Base-by-base conservation (phyloP, 2,113 vertebrate species). In the Heliornis fulica region DNA sequence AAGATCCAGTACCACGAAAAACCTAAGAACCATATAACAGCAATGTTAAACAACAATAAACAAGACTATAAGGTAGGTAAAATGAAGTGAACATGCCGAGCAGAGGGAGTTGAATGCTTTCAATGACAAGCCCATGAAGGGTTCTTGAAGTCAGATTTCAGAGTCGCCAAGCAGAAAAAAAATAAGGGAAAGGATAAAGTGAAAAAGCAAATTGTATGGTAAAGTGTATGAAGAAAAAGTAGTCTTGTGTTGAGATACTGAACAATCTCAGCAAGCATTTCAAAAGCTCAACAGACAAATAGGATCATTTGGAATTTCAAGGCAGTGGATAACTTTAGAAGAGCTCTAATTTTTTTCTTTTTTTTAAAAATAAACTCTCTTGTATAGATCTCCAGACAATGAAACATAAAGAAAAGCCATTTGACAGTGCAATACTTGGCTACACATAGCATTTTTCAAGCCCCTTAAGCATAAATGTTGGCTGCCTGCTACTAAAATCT, bases 11-110 rank as follows among this genome's bases (percentile, higher is more conserved):
- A 69, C 77, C 68, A 86, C 80, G 69, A 93, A 94, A 94, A 94
- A 90, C 69, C 71, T 54, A 91, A 93, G 93, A 95, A 91, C 38
- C 54, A 50, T 76, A 85, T 56, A 87, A 53, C 40, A 87, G 43
- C 46, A 68, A 36, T 82, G 83, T 90, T 93, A 95, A 96, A 94
- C 93, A 95, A 83, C 63, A 94, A 80, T 91, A 94, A 94, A 78
- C 77, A 94, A 90, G 88, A 83, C 66, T 88, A 75, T 63, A 60
- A 43, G 68, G 45, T 63, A 90, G 68, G 71, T 91, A 94, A 94
- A 84, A 81, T 68, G 64, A 54, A 95, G 32, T 28, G 64, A 95
- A 88, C 86, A 51, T 71, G 78, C 78, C 76, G 92, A 95, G 61
- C 10, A 3, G 40, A 83, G 90, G 26, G 69, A 92, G 46, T 68